Evolutionary conservation across 1,140 invertebrate genomes (phyloP), one percentile per base, ranked within the genome.

Genomic region (Formica selysi): DNA sequence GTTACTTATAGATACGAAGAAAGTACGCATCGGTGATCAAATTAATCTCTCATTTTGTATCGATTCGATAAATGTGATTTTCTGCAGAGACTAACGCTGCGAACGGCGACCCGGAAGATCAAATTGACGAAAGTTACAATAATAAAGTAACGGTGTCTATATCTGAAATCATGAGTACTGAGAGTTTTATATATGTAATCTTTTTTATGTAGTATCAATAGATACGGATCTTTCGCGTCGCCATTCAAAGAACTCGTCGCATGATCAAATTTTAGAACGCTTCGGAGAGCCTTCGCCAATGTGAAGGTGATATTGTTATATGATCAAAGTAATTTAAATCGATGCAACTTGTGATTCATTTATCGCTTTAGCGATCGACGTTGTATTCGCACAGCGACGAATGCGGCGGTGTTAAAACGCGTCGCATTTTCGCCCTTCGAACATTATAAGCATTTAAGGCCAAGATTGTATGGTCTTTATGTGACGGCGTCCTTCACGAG

Each of bases 341-440:
- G 76, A 89, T 81, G 57, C 48, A 76, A 89, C 16, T 74, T 83
- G 70, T 54, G 78, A 87, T 88, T 88, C 74, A 78, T 89, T 89
- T 51, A 51, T 85, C 48, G 81, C 59, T 85, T 86, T 79, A 78
- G 54, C 61, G 85, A 71, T 73, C 73, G 62, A 83, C 41, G 78
- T 87, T 86, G 84, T 48, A 79, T 84, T 89, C 61, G 76, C 65
- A 65, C 65, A 83, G 76, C 71, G 70, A 73, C 29, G 5, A 51
- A 74, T 48, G 48, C 64, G 51, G 7, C 26, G n/a, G 10, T 62
- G 51, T 76, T 76, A 68, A 76, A 76, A 76, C 64, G 44, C 41
- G 79, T 71, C 65, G 65, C 38, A 73, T 90, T 64, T 74, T 90
- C 51, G 73, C 62, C 78, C 54, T 87, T 90, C 70, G 80, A 51